Evolutionary conservation across 2,113 vertebrate genomes (phyloP).

Genomic region (Puffinus mauretanicus): DNA sequence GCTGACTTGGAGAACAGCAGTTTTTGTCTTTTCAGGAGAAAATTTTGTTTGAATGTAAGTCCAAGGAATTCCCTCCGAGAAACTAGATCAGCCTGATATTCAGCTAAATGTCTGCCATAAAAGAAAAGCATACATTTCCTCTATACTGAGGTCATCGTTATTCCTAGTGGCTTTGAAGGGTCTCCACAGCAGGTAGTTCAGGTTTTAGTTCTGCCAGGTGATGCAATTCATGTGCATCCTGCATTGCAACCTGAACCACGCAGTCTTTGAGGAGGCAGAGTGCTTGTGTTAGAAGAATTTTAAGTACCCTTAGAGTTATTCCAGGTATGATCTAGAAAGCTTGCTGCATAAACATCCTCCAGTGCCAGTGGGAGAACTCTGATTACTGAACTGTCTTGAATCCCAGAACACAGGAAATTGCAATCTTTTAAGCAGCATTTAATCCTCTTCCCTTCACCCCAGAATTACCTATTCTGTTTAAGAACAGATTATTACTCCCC

Average conservation of each 20-base stretch:
- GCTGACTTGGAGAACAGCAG: not conserved
- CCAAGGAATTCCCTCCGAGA: not conserved
- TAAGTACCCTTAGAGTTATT: not conserved
- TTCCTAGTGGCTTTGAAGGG: not conserved
- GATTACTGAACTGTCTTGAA: not conserved
- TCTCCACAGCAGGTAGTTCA: not conserved
- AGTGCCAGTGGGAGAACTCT: not conserved
- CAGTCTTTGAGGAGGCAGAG: not conserved
- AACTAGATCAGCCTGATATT: not conserved
- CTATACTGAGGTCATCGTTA: rapidly evolving
- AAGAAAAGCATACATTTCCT: not conserved
- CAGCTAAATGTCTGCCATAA: not conserved
- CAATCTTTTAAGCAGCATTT: not conserved
- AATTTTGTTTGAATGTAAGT: not conserved
- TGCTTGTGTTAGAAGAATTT: not conserved
- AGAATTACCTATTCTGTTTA: not conserved
- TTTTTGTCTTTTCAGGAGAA: not conserved
- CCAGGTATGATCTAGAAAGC: not conserved
- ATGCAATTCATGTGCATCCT: not conserved
- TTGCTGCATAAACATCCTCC: not conserved
- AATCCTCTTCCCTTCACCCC: not conserved
- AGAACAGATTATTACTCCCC: not conserved
- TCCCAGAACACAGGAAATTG: not conserved
- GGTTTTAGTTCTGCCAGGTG: not conserved
- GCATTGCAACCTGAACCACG: not conserved